phyloP scores from a whole-genome alignment of 1,140 invertebrate genomes.

The Aphis craccivora region DNA sequence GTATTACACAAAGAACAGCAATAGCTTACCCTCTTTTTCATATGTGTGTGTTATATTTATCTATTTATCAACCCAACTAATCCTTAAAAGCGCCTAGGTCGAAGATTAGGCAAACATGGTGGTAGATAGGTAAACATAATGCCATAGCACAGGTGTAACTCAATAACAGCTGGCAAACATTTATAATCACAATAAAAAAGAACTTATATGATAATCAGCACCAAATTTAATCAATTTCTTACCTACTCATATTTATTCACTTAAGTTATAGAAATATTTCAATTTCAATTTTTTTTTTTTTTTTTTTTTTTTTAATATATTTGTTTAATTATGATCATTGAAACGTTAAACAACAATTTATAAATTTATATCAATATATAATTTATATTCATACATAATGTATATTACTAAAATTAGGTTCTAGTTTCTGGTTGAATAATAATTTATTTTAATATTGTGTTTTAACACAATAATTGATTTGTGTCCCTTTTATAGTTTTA shows the following conservation, averaged over 20 bases:
- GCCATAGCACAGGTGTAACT: neutral
- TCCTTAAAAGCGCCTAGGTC: neutral
- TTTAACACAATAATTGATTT: neutral
- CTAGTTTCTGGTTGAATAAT: too few species aligned
- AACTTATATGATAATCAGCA: neutral
- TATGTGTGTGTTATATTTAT: neutral
- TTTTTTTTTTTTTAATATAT: too few species aligned
- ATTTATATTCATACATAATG: too few species aligned
- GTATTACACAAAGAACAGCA: neutral
- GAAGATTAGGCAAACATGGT: neutral
- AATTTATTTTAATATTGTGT: neutral
- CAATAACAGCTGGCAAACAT: neutral
- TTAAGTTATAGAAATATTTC: too few species aligned
- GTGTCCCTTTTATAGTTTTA: neutral
- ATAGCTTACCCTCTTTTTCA: neutral
- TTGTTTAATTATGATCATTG: too few species aligned
- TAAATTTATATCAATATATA: too few species aligned
- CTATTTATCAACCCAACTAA: neutral
- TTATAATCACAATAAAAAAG: neutral
- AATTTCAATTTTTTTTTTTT: too few species aligned
- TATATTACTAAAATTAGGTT: too few species aligned
- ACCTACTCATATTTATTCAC: neutral
- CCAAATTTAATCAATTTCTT: neutral
- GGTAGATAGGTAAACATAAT: neutral
- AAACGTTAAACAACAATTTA: too few species aligned